These are phyloP conservation scores for Heliconius charithonia DNA, from an alignment of 2,888 invertebrate genomes.

Conservation along the genomic window DNA sequence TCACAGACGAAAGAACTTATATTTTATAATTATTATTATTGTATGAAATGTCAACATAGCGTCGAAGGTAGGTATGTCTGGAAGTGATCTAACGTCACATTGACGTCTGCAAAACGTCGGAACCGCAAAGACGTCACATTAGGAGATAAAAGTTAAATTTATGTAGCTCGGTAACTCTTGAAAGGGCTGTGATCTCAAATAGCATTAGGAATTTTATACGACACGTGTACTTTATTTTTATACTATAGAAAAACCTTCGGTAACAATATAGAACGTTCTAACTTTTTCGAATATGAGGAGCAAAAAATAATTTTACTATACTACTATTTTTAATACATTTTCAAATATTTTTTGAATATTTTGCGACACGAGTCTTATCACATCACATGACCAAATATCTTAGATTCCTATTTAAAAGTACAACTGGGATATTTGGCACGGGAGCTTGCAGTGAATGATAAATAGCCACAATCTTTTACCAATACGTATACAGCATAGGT, in stretches of 20 bases:
- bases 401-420: constrained; percentile 53
- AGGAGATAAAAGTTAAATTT: constrained; percentile 45
- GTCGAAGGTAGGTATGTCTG: constrained; percentile 41
- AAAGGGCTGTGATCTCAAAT: constrained; percentile 30
- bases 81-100: constrained; percentile 55
- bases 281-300: too few relatives aligned
- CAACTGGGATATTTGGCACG: constrained; percentile 61
- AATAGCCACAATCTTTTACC: constrained; percentile 62
- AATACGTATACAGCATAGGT: constrained; percentile 55
- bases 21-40: constrained; percentile 52
- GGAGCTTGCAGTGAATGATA: constrained; percentile 56
- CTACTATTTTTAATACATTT: background rate
- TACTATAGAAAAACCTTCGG: background rate
- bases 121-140: constrained; percentile 54
- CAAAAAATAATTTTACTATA: too few relatives aligned
- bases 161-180: constrained; percentile 21
- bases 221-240: constrained; percentile 12
- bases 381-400: constrained; percentile 50
- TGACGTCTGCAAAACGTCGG: constrained; percentile 57
- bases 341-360: constrained; percentile 8
- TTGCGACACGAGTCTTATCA: constrained; percentile 43
- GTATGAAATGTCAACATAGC: constrained; percentile 47
- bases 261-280: background rate
- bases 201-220: constrained; percentile 17
- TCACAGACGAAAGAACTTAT: constrained; percentile 45